Conservation (phyloP, 2,888 invertebrate genomes). For the Habroteleia sp. region DNA sequence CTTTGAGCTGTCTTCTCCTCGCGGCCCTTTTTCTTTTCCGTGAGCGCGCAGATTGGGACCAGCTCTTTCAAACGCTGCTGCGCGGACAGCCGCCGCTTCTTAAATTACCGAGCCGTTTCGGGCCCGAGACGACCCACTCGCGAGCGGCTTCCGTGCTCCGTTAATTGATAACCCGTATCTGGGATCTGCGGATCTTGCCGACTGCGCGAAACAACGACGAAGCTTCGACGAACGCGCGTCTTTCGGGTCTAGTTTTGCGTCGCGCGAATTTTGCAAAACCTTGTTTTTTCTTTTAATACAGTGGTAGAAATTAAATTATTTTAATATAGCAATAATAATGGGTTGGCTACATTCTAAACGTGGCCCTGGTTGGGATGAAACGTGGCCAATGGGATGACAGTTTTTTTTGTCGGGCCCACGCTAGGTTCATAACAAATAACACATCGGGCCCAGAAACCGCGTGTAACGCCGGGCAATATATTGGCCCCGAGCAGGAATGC, state of each 20-base stretch:
- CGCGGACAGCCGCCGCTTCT: constrained; percentile 74
- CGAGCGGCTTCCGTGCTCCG: constrained; percentile 72
- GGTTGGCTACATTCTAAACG: no score
- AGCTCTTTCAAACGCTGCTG: constrained; percentile 55
- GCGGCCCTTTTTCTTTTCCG: constrained; percentile 62
- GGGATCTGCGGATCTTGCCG: constrained; percentile 68
- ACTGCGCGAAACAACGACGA: constrained; percentile 58
- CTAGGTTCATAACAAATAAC: no score
- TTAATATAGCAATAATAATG: no score
- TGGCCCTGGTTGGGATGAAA: no score
- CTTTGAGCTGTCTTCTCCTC: constrained; percentile 76
- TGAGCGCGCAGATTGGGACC: constrained; percentile 32
- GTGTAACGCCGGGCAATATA: no score
- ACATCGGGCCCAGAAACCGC: no score
- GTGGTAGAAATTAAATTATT: no score
- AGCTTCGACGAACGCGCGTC: constrained; percentile 57
- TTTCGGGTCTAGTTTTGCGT: constrained; percentile 44
- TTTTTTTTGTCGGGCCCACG: no score
- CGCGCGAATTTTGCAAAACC: no score
- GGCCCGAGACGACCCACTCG: constrained; percentile 60
- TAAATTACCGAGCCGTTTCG: constrained; percentile 74
- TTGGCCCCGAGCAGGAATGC: no score
- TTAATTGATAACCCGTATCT: constrained; percentile 80
- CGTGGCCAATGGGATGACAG: no score
- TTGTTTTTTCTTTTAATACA: no score